Percentiles rank a stretch among this genome's conserved stretches.
Evolutionary conservation across 2,113 vertebrate species (phyloP).

Genomic region (Tragelaphus strepsiceros): DNA sequence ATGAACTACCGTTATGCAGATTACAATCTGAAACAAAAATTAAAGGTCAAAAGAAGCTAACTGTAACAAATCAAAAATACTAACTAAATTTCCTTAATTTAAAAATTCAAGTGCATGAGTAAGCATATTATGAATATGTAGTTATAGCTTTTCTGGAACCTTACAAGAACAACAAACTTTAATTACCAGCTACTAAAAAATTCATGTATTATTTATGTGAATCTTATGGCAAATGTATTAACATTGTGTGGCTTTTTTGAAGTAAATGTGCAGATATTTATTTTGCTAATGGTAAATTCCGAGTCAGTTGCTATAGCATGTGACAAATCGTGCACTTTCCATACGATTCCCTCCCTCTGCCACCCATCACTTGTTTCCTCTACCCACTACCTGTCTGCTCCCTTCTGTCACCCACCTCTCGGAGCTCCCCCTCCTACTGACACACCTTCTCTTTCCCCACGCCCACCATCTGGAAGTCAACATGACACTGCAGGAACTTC

Average conservation of each 20-base stretch:
- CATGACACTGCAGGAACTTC: constrained; percentile 57
- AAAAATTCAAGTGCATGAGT: constrained; percentile 30
- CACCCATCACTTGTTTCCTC: constrained; percentile 31
- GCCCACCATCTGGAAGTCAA: constrained; percentile 73
- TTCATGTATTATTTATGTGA: neutral
- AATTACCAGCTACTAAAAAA: constrained; percentile 43
- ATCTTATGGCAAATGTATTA: neutral
- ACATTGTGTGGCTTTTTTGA: neutral
- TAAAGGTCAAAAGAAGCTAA: constrained; percentile 24
- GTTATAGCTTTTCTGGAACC: constrained; percentile 28
- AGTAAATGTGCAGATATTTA: neutral
- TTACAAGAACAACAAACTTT: neutral
- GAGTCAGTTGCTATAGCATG: neutral
- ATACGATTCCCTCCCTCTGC: neutral
- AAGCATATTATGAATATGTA: neutral
- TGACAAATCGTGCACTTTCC: neutral
- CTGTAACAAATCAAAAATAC: neutral
- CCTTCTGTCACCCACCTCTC: constrained; percentile 64
- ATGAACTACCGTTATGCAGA: neutral
- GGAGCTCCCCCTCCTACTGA: constrained; percentile 50
- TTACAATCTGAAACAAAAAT: neutral
- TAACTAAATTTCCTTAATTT: constrained; percentile 12
- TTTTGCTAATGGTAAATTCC: neutral
- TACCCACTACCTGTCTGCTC: constrained; percentile 51
- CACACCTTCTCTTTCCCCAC: constrained; percentile 51